Base-by-base conservation (phyloP, 2,113 vertebrate genomes). In the Trogon surrucura region DNA sequence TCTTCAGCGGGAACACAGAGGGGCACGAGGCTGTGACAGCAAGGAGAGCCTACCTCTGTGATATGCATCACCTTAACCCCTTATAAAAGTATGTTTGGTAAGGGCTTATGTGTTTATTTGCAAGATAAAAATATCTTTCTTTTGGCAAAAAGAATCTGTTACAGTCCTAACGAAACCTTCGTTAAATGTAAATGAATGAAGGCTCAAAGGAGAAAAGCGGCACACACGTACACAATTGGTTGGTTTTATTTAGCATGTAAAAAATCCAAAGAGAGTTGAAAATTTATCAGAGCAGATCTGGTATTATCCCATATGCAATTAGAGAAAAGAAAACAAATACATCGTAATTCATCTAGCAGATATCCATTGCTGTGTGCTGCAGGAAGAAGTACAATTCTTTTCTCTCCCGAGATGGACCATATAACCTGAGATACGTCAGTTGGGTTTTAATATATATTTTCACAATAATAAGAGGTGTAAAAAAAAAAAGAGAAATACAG, bases 11-110 rank as follows among this genome's bases (percentile, higher is more conserved):
- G 45, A 57, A 30, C 10, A 16, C 45, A 72, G 29, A 56, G 22
- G 57, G 20, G 34, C 22, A 47, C 0, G 0, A 80, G 19, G 48
- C 27, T 44, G 10, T 8, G 19, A 32, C 23, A 65, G 29, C 65
- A 17, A 3, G 16, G 26, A 83, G 48, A 80, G 32, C 2, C 23
- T 34, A 9, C 2, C 41, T 58, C n/a, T 0, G 0, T 44, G 51
- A 41, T 29, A 54, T 7, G 6, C 19, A 73, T 5, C 36, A 16
- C 27, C 62, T 86, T 15, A 78, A 80, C 20, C n/a, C 64, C 73
- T 45, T 12, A 53, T 13, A 74, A 74, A 70, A 84, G 4, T 30
- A 36, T 1, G 2, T 45, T 16, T 61, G 34, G 7, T 66, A 29
- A 72, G 41, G 32, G 7, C 8, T 53, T 53, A 10, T 48, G 26